Base-by-base conservation (phyloP, 2,797 vertebrate genomes). In the Coranthus polyacanthus region DNA sequence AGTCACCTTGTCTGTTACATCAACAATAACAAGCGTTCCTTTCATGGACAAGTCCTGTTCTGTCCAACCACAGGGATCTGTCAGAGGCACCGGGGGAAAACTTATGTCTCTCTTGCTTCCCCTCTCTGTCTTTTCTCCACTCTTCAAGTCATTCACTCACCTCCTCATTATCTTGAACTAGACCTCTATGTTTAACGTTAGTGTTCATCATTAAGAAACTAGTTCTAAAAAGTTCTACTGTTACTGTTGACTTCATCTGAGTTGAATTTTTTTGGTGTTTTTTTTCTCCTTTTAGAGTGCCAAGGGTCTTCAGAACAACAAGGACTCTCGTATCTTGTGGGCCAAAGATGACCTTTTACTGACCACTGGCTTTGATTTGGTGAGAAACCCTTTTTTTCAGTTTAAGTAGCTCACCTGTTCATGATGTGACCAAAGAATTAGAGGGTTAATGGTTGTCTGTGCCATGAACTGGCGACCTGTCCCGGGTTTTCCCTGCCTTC, bases 311-410 rank as follows among this genome's bases (percentile, higher is more conserved):
- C 92, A 93, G 80, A 96, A 84, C 83, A 95, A 94, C 92, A 97
- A 93, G 90, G 97, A 97, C 71, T 95, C 94, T 2, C 93, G 94
- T 29, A 86, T 97, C 82, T 88, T 93, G 16, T 99, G 98, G 98
- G 89, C 93, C 41, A 94, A 91, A 61, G 91, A 94, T 16, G 93
- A 96, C 70, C 62, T 85, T 78, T 88, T 99, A 15, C 80, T 99
- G 74, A 96, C 96, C 1, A 90, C 96, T 0, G 95, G 96, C 60
- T 97, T 97, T 85, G 97, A 95, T 85, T 95, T 93, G 97, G 98
- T 99, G 91, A 43, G 49, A 21, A 64, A 24, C 17, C 21, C 36
- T 53, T 12, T 20, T 2, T 5, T 26, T 26, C 8, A 26, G 24
- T 26, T 8, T 7, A 32, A 32, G 8, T 32, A 32, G 3, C 10